Evolutionary conservation across 2,888 invertebrate species (phyloP).

Genomic region (Sepiola atlantica): DNA sequence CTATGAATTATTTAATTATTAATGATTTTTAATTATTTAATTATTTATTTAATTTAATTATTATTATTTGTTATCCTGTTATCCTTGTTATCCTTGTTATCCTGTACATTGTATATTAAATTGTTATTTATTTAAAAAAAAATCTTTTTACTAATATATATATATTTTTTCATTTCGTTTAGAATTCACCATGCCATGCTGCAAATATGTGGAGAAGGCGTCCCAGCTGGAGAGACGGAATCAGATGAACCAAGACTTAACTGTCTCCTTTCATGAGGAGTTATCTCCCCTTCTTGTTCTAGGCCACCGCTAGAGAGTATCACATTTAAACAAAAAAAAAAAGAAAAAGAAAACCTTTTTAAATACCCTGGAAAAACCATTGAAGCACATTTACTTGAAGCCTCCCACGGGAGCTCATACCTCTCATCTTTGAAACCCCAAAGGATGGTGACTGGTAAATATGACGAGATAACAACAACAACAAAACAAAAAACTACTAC

Average conservation of each 20-base stretch:
- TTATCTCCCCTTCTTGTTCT: background rate
- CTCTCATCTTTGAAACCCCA: background rate
- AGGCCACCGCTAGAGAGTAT: background rate
- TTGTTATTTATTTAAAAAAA: no score
- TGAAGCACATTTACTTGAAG: background rate
- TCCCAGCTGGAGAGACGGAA: constrained; percentile 59
- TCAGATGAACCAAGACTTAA: constrained; percentile 56
- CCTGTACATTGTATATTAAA: no score
- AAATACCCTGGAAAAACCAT: background rate
- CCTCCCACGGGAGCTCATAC: background rate
- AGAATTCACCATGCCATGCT: constrained; percentile 68
- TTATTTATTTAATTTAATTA: no score
- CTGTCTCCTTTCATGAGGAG: constrained; percentile 58
- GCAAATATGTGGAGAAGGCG: constrained; percentile 62
- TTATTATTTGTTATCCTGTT: no score
- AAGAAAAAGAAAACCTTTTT: background rate
- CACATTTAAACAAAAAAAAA: no score
- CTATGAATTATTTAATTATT: no score
- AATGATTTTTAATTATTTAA: no score
- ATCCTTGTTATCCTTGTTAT: no score
- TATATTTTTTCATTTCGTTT: constrained; percentile 51
- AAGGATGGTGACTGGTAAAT: background rate
- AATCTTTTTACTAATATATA: background rate
- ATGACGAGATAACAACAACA: background rate
- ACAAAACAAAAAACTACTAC: no score